These are phyloP conservation scores for Semicossyphus pulcher DNA, from an alignment of 2,113 vertebrate genomes.

Conservation along the genomic window DNA sequence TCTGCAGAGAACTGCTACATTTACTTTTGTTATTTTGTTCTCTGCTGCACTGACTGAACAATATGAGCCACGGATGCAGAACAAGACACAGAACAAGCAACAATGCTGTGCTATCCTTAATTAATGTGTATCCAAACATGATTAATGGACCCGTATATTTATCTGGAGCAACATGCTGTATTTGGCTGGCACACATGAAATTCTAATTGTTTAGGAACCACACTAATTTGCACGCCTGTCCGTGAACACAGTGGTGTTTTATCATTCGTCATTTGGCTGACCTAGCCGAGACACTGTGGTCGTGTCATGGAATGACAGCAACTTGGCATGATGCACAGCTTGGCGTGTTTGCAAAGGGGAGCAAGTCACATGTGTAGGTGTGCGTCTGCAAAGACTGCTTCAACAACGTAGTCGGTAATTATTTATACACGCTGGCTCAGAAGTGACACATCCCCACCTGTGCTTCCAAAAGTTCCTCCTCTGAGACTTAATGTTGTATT, in stretches of 20 bases:
- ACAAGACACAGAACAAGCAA: constrained; percentile 20
- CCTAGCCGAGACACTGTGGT: constrained; percentile 28
- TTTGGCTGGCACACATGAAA: constrained; percentile 32
- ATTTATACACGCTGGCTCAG: constrained; percentile 20
- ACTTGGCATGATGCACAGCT: constrained; percentile 34
- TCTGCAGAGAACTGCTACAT: neutral
- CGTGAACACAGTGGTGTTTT: constrained; percentile 28
- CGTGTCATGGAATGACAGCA: constrained; percentile 21
- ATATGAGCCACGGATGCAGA: neutral
- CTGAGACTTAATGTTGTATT: constrained; percentile 36
- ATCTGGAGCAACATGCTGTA: constrained; percentile 36
- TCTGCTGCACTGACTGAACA: neutral
- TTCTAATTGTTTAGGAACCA: constrained; percentile 42
- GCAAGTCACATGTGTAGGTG: neutral
- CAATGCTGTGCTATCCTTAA: constrained; percentile 17
- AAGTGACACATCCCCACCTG: neutral
- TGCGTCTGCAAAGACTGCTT: neutral
- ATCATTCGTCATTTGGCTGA: constrained; percentile 50
- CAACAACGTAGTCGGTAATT: neutral
- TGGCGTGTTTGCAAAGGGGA: constrained; percentile 18
- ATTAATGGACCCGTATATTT: constrained; percentile 31
- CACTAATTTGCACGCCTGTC: constrained; percentile 43
- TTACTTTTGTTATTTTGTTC: constrained; percentile 10
- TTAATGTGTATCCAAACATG: constrained; percentile 35
- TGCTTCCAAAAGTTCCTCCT: constrained; percentile 5